phyloP scores from a whole-genome alignment of 1,140 invertebrate species.

The Caerostris extrusa region DNA sequence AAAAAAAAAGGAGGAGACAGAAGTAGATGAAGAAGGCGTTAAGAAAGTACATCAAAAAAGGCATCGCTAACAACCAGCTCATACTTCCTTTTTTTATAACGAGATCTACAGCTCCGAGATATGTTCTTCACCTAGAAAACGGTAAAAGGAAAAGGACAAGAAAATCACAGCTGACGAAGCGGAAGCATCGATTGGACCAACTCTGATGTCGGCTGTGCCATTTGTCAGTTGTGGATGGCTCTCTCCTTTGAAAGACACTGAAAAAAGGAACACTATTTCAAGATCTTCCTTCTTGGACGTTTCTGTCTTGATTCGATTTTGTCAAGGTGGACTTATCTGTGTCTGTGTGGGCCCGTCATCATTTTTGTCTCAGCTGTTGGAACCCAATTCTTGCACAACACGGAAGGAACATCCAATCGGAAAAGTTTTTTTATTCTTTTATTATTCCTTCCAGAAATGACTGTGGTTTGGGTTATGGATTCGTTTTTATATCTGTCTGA shows the following conservation, averaged over 20 bases:
- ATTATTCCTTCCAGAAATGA: background rate
- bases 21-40: background rate
- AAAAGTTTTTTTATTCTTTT: background rate
- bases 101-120: background rate
- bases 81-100: slow-evolving; percentile 50
- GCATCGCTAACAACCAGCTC: slow-evolving; percentile 21
- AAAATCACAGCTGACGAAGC: slow-evolving; percentile 49
- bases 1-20: background rate
- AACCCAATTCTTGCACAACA: background rate
- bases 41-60: background rate
- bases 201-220: background rate
- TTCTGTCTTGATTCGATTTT: slow-evolving; percentile 32
- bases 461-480: background rate
- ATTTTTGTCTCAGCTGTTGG: slow-evolving; percentile 27
- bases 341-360: background rate
- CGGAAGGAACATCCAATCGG: background rate
- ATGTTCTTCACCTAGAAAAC: background rate
- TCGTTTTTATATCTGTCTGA: background rate
- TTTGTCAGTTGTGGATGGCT: slow-evolving; percentile 34
- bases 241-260: slow-evolving; percentile 4
- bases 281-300: background rate
- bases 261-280: slow-evolving; percentile 11
- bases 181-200: slow-evolving; percentile 32
- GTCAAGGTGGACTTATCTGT: slow-evolving; percentile 24
- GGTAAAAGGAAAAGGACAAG: slow-evolving; percentile 7